Conservation (phyloP, 2,888 invertebrate genomes). For the Xestobium rufovillosum region DNA sequence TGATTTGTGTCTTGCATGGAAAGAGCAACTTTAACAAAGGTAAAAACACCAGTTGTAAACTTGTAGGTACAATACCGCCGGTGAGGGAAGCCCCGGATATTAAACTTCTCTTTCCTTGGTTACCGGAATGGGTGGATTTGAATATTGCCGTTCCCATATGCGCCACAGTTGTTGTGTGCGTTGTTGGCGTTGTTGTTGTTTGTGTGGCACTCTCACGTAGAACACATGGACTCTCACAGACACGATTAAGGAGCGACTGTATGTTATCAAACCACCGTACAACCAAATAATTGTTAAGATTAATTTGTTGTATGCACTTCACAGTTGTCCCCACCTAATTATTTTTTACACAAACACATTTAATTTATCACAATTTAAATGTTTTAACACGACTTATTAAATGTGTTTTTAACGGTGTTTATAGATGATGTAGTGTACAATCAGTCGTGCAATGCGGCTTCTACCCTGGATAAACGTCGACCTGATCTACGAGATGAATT, state of each 20-base stretch:
- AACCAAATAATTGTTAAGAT: no score
- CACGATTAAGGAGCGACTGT: constrained; percentile 77
- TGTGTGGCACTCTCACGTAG: constrained; percentile 81
- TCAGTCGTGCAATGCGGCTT: constrained; percentile 58
- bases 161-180: constrained; percentile 82
- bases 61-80: constrained; percentile 73
- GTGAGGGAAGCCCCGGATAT: constrained; percentile 50
- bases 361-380: neutral
- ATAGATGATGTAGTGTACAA: constrained; percentile 88
- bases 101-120: constrained; percentile 62
- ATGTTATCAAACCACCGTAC: constrained; percentile 44
- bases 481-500: constrained; percentile 80
- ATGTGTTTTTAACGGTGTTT: constrained; percentile 22
- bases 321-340: no score
- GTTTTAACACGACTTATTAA: constrained; percentile 2
- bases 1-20: constrained; percentile 85
- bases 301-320: no score
- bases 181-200: constrained; percentile 84
- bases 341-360: neutral
- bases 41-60: constrained; percentile 46
- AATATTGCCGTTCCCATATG: constrained; percentile 86
- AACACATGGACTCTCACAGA: constrained; percentile 56
- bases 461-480: constrained; percentile 73
- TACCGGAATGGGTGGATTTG: constrained; percentile 80
- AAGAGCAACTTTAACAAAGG: constrained; percentile 80